Evolutionary conservation across 35 echinoderm and acorn worm genomes (phyloP).

Genomic region (Heliocidaris erythrogramma): DNA sequence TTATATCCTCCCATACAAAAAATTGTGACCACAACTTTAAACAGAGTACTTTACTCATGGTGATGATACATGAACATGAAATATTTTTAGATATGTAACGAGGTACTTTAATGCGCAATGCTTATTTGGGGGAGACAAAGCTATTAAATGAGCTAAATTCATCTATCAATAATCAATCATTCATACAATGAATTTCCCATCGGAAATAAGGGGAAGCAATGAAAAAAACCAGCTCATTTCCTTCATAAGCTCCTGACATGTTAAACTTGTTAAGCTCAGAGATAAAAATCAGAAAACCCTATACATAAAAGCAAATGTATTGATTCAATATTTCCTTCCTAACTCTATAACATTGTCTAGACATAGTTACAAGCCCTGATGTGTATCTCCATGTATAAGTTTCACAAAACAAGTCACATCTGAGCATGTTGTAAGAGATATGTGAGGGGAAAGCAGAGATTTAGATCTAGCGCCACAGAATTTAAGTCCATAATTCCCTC

Average conservation of each 20-base stretch:
- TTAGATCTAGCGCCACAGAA: conserved; percentile 2
- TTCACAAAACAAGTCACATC: neutral
- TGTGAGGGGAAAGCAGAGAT: neutral
- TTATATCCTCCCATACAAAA: neutral
- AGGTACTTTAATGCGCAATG: neutral
- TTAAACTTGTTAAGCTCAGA: neutral
- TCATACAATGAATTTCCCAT: neutral
- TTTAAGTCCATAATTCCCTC: neutral
- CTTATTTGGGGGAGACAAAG: conserved; percentile 8
- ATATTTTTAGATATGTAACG: neutral
- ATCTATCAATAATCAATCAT: neutral
- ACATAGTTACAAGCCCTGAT: neutral
- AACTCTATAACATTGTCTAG: neutral
- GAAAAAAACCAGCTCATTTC: neutral
- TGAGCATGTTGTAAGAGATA: neutral
- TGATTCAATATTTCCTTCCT: neutral
- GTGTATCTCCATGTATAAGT: neutral
- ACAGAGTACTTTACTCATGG: neutral
- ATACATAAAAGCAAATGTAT: neutral
- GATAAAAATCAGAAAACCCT: neutral
- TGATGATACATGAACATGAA: neutral
- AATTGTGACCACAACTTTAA: neutral
- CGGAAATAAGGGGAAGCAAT: neutral
- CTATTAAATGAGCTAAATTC: neutral
- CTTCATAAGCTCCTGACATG: neutral